Evolutionary conservation across 2,797 vertebrate species (phyloP).

Genomic region (Poeciliopsis gracilis): DNA sequence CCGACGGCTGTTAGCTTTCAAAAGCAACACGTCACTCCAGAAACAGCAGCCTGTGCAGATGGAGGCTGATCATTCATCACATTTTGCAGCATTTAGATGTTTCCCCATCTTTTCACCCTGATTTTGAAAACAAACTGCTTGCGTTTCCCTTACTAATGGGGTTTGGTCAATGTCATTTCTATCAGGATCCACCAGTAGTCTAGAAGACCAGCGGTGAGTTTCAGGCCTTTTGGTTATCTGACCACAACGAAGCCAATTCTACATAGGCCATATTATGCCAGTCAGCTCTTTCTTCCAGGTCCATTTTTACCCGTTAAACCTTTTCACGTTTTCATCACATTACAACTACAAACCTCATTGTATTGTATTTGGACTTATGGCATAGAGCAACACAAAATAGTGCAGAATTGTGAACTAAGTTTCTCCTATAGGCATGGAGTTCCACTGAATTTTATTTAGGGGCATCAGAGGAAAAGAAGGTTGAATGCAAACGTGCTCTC

Average conservation of each 20-base stretch:
- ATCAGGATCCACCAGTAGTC: not conserved
- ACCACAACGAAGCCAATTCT: not conserved
- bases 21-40: not conserved
- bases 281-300: not conserved
- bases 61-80: constrained; percentile 1
- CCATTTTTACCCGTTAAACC: not conserved
- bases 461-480: not conserved
- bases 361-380: not conserved
- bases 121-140: not conserved
- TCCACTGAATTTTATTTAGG: not conserved
- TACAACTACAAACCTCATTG: not conserved
- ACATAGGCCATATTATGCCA: not conserved
- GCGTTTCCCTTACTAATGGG: not conserved
- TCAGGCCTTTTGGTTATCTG: not conserved
- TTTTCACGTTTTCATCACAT: not conserved
- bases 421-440: not conserved
- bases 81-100: not conserved
- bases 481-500: not conserved
- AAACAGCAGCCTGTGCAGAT: not conserved
- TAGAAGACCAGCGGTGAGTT: not conserved
- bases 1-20: not conserved
- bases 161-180: not conserved
- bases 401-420: not conserved
- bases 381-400: not conserved
- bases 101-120: not conserved